Evolutionary conservation across 2,113 vertebrate species (phyloP).

Genomic region (Centropus unirufus): DNA sequence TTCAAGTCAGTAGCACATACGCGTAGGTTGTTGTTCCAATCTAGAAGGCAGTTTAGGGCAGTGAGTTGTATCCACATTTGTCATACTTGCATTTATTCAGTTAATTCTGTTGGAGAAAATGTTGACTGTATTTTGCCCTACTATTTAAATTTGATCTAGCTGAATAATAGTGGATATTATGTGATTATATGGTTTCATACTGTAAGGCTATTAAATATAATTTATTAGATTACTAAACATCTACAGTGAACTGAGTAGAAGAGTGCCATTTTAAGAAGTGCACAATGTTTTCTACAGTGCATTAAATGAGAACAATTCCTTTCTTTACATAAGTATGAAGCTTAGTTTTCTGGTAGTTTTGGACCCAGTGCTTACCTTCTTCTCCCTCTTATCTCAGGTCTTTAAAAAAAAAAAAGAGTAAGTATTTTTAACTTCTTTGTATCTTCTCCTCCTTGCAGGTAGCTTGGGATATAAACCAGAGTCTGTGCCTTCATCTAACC

Average conservation of each 20-base stretch:
- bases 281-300: background rate
- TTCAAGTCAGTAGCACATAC: background rate
- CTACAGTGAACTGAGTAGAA: background rate
- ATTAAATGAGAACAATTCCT: background rate
- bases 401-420: too few relatives aligned
- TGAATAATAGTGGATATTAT: slow-evolving; percentile 16
- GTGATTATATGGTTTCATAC: background rate
- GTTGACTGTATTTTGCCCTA: background rate
- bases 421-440: background rate
- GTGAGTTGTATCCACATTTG: background rate
- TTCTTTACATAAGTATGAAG: background rate
- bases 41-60: background rate
- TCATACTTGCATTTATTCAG: slow-evolving; percentile 26
- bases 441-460: background rate
- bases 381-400: too few relatives aligned
- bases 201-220: slow-evolving; percentile 6
- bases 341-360: background rate
- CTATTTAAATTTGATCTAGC: background rate
- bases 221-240: slow-evolving; percentile 18
- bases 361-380: background rate
- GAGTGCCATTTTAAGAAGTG: background rate
- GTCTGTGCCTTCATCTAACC: background rate
- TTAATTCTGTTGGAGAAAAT: slow-evolving; percentile 29
- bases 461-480: background rate
- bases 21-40: background rate